Conservation (phyloP, 2,888 invertebrate genomes). For the Biston stratarius region DNA sequence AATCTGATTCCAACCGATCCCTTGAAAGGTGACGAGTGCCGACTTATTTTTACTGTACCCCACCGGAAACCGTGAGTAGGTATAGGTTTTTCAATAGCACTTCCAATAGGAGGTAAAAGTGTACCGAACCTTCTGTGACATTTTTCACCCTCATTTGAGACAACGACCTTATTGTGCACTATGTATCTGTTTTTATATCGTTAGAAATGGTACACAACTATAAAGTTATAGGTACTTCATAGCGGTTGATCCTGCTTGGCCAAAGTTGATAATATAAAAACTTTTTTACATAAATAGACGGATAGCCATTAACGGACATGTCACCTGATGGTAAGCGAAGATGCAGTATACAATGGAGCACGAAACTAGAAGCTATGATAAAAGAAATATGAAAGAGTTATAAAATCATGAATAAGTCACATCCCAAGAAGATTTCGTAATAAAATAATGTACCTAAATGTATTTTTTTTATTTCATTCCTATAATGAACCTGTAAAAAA, state of each 20-base stretch:
- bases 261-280: not conserved
- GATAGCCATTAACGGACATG: no score
- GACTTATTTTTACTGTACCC: conserved; percentile 5
- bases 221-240: not conserved
- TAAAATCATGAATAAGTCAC: no score
- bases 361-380: no score
- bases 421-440: no score
- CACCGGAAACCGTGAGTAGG: not conserved
- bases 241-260: not conserved
- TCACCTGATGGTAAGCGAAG: no score
- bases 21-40: conserved; percentile 11
- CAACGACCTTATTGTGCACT: not conserved
- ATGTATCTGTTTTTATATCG: not conserved
- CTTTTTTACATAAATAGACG: no score
- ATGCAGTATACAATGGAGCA: no score
- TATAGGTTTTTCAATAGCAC: conserved; percentile 1
- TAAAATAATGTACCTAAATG: no score
- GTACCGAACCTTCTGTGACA: conserved; percentile 4
- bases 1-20: conserved; percentile 28
- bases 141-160: conserved; percentile 14
- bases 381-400: no score
- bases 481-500: no score
- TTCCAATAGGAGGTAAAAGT: not conserved
- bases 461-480: no score
- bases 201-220: not conserved